Conservation (phyloP, 2,113 vertebrate species). For the Lampris incognitus region DNA sequence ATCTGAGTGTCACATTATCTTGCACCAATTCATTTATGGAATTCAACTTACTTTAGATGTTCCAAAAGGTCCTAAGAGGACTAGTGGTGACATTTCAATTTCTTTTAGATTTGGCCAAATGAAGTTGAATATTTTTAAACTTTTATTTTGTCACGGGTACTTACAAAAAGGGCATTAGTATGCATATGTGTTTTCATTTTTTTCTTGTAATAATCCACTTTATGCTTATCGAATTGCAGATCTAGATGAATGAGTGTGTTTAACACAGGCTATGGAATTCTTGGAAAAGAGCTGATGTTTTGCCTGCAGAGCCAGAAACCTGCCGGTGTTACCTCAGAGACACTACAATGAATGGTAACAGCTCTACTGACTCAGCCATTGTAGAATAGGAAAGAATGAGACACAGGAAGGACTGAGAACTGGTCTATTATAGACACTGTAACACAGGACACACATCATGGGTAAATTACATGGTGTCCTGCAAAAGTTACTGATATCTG, state of each 20-base stretch:
- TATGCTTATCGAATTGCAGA: background rate
- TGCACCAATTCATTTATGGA: background rate
- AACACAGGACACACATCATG: conserved; percentile 6
- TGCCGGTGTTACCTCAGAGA: background rate
- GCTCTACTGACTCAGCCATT: background rate
- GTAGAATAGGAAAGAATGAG: background rate
- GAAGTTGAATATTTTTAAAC: background rate
- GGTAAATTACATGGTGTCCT: background rate
- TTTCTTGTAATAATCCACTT: background rate
- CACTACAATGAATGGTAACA: background rate
- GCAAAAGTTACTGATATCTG: no score
- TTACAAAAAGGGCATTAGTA: background rate
- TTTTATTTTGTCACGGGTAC: background rate
- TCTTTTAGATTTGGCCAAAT: background rate
- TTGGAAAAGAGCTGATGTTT: background rate
- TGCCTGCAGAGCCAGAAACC: background rate
- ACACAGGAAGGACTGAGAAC: no score
- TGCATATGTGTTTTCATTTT: background rate
- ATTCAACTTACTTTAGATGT: background rate
- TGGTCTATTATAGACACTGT: background rate
- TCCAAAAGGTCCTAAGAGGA: background rate
- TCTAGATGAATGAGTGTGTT: background rate
- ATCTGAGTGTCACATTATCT: background rate
- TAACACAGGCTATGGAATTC: background rate
- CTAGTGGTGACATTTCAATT: background rate